phyloP scores from a whole-genome alignment of 2,888 invertebrate genomes.

The Harpagoxenus sublaevis region DNA sequence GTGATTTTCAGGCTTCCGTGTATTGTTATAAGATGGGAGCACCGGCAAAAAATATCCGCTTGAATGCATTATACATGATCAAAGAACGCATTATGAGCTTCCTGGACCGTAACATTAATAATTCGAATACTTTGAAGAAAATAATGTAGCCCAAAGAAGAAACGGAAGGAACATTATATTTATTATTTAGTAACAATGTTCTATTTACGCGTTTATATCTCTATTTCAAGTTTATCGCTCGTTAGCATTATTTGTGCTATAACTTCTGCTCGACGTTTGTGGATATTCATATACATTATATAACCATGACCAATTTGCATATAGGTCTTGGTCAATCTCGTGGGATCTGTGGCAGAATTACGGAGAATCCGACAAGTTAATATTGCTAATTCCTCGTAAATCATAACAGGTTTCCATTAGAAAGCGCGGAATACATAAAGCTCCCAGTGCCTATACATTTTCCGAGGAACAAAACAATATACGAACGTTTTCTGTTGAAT shows the following conservation, averaged over 20 bases:
- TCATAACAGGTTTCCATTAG: slow-evolving; percentile 59
- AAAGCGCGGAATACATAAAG: background rate
- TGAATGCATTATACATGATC: background rate
- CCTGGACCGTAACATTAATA: background rate
- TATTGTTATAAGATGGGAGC: slow-evolving; percentile 38
- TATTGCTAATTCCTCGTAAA: slow-evolving; percentile 80
- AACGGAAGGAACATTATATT: background rate
- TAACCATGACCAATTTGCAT: background rate
- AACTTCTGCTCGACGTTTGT: slow-evolving; percentile 33
- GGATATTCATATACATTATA: slow-evolving; percentile 47
- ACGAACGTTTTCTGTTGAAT: background rate
- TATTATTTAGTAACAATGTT: background rate
- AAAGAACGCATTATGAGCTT: background rate
- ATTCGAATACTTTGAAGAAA: background rate
- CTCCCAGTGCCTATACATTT: background rate
- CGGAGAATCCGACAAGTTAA: slow-evolving; percentile 71
- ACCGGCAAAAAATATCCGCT: slow-evolving; percentile 10
- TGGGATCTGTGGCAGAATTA: slow-evolving; percentile 66
- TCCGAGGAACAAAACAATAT: slow-evolving; percentile 34
- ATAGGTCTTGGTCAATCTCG: slow-evolving; percentile 73
- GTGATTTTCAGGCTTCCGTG: slow-evolving; percentile 20
- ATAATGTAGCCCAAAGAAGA: background rate
- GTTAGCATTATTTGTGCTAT: slow-evolving; percentile 3
- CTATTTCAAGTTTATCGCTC: background rate
- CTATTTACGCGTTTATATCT: background rate